Percentiles rank a stretch among this genome's conserved stretches.
phyloP scores from a whole-genome alignment of 1,140 invertebrate genomes.

The Heliothis subflexa region DNA sequence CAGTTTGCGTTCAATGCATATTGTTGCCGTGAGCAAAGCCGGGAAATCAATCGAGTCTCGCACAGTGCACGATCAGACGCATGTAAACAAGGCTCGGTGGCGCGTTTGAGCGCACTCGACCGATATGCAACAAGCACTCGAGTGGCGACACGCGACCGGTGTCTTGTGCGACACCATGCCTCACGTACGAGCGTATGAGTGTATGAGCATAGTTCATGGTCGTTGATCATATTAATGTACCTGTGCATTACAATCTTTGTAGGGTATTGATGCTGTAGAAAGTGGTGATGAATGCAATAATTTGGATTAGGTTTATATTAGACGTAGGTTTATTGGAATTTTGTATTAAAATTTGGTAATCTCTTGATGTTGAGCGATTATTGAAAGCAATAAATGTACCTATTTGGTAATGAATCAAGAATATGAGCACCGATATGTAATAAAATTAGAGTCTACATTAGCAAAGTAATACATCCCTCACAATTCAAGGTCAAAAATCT shows the following conservation, averaged over 20 bases:
- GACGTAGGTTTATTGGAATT: no score
- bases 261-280: background rate
- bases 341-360: no score
- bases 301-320: no score
- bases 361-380: no score
- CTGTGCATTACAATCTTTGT: background rate
- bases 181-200: background rate
- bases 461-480: background rate
- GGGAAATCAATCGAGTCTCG: background rate
- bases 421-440: no score
- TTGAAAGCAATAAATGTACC: no score
- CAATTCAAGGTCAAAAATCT: background rate
- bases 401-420: no score
- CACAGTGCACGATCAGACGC: background rate
- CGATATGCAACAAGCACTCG: background rate
- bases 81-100: background rate
- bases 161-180: background rate
- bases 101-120: slow-evolving; percentile 1
- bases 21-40: background rate
- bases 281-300: background rate
- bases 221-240: background rate
- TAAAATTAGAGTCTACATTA: no score
- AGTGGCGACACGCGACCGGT: background rate
- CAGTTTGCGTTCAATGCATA: background rate
- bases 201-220: background rate